Base-by-base conservation (phyloP, 2,888 invertebrate species). In the Melanophora roralis region DNA sequence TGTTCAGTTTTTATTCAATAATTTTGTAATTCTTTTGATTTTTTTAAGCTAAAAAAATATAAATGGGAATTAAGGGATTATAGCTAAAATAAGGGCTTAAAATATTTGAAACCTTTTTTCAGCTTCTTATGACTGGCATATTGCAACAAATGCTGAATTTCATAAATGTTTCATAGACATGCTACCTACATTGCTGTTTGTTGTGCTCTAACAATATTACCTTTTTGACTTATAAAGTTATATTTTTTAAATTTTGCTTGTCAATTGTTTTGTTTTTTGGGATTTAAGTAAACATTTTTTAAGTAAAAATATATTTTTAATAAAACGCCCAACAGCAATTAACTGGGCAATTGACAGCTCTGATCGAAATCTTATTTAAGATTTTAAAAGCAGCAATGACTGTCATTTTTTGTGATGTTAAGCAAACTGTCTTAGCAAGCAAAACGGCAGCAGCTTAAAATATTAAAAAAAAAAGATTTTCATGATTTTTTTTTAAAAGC, bases 191-290 rank as follows among this genome's bases (percentile, higher is more conserved):
- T 47, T 6, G 34, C 1, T n/a, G n/a, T n/a, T n/a, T n/a, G n/a
- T n/a, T n/a, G n/a, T n/a, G n/a, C n/a, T n/a, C n/a, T n/a, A 19
- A 8, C 5, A 36, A 51, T 43, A 57, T 45, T 51, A 65, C 11
- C 45, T 69, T 19, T 69, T 19, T 71, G 55, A 72, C 53, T 77
- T 67, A 72, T 71, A 53, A 38, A 77, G 68, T 69, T 64, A 69
- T 68, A 36, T 74, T 45, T 14, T 38, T 43, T 47, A 9, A 2
- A 16, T 16, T 11, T 36, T 6, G 27, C 27, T 47, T n/a, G 1
- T 6, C 2, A 9, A 9, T 36, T 36, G 36, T 43, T 40, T 47
- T n/a, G 1, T 6, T 11, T 36, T 36, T 36, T 36, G 36, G 8
- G 36, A 6, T 36, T 36, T 6, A 36, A 40, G 27, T 27, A 49